Evolutionary conservation across 2,888 invertebrate species (phyloP), one percentile per base, ranked within the genome.

Genomic region (Ormyrus thymus): DNA sequence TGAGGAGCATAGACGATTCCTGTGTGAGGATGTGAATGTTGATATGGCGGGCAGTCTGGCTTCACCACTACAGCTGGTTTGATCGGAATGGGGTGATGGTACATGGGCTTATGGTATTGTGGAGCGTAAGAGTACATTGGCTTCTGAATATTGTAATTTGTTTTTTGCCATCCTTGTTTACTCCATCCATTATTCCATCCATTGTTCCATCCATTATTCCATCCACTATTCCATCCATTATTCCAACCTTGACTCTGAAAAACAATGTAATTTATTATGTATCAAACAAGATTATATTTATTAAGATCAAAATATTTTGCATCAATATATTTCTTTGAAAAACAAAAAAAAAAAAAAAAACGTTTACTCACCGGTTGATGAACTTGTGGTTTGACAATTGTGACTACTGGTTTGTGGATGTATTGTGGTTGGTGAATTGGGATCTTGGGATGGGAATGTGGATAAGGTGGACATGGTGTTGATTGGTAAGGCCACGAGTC

Each of bases 391-490:
- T 80, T 80, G 6, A 80, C 46, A 9, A 80, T 43, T 10, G 68
- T 7, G 8, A 80, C 64, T 9, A 29, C 55, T 8, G 80, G 74
- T 15, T 81, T 80, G 4, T 84, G 80, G 4, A 73, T 10, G 51
- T 82, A 85, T 11, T 69, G 76, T 3, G 84, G 82, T 46, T 85
- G 86, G 11, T 85, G 86, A 7, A 84, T 3, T 86, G 84, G 9
- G 4, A 84, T 78, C 53, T 76, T 76, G 0, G 82, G 82, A 7
- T 79, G 55, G 13, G 50, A 29, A 8, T 76, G 80, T 7, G 85
- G 84, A 66, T 81, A 80, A 8, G 87, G 86, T 4, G 88, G 88
- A 80, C 89, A 89, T 0, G 89, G 89, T 11, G 84, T 77, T 7
- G 75, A 72, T 6, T 86, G 84, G 0, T 55, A 7, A 6, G 84